Conservation (phyloP, 2,113 vertebrate species). For the Cynoglossus semilaevis region DNA sequence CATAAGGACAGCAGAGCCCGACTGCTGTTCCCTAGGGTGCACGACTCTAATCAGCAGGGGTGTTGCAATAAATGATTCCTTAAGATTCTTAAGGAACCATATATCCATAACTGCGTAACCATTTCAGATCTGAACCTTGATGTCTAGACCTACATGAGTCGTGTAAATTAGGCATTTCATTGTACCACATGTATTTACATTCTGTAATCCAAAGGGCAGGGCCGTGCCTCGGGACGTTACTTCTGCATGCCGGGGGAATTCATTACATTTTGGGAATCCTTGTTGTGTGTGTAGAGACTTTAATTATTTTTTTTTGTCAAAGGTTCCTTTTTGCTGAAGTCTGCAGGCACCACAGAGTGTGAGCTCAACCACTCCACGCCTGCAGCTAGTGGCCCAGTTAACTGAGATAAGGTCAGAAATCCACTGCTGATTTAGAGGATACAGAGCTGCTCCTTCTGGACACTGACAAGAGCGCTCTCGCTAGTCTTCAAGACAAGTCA, state of each 20-base stretch:
- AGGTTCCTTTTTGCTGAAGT: constrained; percentile 24
- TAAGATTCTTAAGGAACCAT: too few relatives aligned
- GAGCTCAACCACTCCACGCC: constrained; percentile 25
- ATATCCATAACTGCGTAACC: too few relatives aligned
- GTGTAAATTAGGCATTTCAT: constrained; percentile 29
- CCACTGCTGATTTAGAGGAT: constrained; percentile 41
- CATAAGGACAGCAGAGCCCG: too few relatives aligned
- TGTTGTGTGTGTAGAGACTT: constrained; percentile 1
- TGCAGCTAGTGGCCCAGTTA: constrained; percentile 33
- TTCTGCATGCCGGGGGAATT: constrained; percentile 22
- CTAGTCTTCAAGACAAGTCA: constrained; percentile 36
- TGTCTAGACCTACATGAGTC: constrained; percentile 12
- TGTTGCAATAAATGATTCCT: too few relatives aligned
- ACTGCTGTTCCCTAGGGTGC: too few relatives aligned
- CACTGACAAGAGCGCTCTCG: constrained; percentile 48
- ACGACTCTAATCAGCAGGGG: too few relatives aligned
- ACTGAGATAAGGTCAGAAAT: constrained; percentile 48
- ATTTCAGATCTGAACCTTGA: constrained; percentile 11
- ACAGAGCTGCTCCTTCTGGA: constrained; percentile 52
- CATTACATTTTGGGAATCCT: constrained; percentile 10
- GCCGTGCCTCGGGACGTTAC: constrained; percentile 21
- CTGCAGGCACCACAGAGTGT: constrained; percentile 22
- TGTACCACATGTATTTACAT: constrained; percentile 43
- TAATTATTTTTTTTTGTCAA: constrained; percentile 33
- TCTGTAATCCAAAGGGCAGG: constrained; percentile 32